Evolutionary conservation across 2,797 vertebrate species (phyloP).

Genomic region (Eremophila alpestris): DNA sequence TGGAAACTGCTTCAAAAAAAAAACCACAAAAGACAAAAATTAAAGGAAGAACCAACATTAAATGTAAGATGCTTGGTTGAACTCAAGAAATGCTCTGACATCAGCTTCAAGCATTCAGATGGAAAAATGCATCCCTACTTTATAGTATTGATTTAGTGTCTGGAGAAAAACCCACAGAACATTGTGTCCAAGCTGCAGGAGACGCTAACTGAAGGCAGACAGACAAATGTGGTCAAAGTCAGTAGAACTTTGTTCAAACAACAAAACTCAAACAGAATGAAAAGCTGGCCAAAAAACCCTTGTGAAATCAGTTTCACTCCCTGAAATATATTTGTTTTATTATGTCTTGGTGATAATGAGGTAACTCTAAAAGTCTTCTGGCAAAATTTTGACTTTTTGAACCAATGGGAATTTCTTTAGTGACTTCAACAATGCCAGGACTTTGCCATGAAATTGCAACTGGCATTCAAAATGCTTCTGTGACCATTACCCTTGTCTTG

Average conservation of each 20-base stretch:
- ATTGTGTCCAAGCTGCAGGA: not conserved
- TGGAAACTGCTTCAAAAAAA: not conserved
- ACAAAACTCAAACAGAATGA: not conserved
- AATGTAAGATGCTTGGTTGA: not conserved
- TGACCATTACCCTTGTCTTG: not conserved
- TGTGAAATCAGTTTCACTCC: not conserved
- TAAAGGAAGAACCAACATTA: constrained; percentile 2
- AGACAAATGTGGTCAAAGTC: not conserved
- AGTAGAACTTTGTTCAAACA: not conserved
- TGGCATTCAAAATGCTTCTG: not conserved
- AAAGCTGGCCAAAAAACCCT: not conserved
- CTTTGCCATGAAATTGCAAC: not conserved
- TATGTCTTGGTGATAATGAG: not conserved
- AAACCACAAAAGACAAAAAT: not conserved
- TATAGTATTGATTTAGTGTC: constrained; percentile 37
- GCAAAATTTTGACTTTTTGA: not conserved
- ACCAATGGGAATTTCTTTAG: not conserved
- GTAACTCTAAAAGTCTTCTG: not conserved
- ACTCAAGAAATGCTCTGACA: constrained; percentile 3
- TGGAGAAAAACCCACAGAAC: constrained; percentile 3
- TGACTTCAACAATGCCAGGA: not conserved
- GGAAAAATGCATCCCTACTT: constrained; percentile 34
- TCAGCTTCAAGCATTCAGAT: constrained; percentile 7
- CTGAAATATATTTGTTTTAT: not conserved
- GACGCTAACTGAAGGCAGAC: not conserved